phyloP scores from a whole-genome alignment of 2,888 invertebrate genomes.

The Eupithecia abbreviata region DNA sequence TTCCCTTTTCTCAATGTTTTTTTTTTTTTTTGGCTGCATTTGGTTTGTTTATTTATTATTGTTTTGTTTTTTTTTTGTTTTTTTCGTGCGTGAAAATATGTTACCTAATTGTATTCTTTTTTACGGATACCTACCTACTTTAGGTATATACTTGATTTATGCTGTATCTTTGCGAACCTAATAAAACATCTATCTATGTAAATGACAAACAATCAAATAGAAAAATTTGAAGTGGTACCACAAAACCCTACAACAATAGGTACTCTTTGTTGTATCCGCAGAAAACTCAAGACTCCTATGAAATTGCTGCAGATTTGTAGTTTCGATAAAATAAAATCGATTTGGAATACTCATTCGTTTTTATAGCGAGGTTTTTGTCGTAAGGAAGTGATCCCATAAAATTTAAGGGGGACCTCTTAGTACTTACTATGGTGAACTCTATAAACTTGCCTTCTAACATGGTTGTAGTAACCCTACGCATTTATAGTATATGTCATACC shows the following conservation, averaged over 20 bases:
- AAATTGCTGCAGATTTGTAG: not conserved
- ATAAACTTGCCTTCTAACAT: conserved; percentile 54
- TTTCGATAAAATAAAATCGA: conserved; percentile 16
- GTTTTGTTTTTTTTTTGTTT: no score
- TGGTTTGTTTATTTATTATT: no score
- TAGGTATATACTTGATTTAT: no score
- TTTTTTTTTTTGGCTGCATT: no score
- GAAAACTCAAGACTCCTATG: not conserved
- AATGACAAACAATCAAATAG: not conserved
- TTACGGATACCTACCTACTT: no score
- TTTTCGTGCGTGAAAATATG: no score
- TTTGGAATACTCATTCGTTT: conserved; percentile 24
- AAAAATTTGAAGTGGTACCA: not conserved
- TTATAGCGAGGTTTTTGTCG: conserved; percentile 19
- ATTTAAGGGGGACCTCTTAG: not conserved
- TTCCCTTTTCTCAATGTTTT: no score
- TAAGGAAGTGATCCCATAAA: conserved; percentile 15
- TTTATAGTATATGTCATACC: conserved; percentile 40
- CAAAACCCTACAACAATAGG: not conserved
- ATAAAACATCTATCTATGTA: no score
- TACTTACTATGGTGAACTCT: conserved; percentile 44
- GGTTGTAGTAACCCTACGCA: conserved; percentile 47
- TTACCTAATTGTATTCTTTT: no score
- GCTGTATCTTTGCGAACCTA: no score
- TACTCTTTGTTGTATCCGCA: not conserved